phyloP scores from a whole-genome alignment of 2,797 vertebrate species.

The Emys orbicularis region DNA sequence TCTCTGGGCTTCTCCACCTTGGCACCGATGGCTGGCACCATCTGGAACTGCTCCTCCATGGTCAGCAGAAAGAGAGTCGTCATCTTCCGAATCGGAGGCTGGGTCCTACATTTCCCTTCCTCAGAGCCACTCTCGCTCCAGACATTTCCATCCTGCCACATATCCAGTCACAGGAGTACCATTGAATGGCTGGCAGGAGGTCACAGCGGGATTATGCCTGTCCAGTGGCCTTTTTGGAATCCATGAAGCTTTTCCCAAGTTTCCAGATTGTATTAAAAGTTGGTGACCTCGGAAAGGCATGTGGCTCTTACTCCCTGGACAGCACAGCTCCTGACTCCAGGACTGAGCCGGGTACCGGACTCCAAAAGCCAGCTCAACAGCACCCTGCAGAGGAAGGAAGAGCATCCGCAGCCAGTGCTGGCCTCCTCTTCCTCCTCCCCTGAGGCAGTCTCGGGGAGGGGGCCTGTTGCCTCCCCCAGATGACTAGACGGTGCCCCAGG shows the following conservation, averaged over 20 bases:
- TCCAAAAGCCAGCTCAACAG: not conserved
- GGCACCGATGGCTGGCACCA: too few relatives aligned
- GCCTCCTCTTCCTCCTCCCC: too few relatives aligned
- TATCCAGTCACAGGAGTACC: too few relatives aligned
- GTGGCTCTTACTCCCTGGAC: too few relatives aligned
- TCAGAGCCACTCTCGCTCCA: not conserved
- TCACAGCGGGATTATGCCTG: too few relatives aligned
- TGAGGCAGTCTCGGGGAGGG: not conserved
- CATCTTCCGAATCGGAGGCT: too few relatives aligned
- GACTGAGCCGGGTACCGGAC: not conserved
- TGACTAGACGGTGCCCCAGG: not conserved
- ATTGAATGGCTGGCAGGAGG: too few relatives aligned
- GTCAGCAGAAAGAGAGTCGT: not conserved
- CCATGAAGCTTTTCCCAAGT: too few relatives aligned
- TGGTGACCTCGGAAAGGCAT: too few relatives aligned
- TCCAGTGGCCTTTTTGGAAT: too few relatives aligned
- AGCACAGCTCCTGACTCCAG: not conserved
- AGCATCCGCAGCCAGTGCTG: not conserved
- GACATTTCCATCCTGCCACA: not conserved
- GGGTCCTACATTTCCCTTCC: too few relatives aligned
- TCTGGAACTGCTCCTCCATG: not conserved
- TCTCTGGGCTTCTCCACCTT: not conserved
- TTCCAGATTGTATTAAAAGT: too few relatives aligned
- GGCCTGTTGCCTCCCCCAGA: not conserved
- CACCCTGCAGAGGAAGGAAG: not conserved